A percentile compares a stretch with the other conserved stretches of the same genome.
Conservation (phyloP, 2,888 invertebrate species). For the Ennomos quercinarius region DNA sequence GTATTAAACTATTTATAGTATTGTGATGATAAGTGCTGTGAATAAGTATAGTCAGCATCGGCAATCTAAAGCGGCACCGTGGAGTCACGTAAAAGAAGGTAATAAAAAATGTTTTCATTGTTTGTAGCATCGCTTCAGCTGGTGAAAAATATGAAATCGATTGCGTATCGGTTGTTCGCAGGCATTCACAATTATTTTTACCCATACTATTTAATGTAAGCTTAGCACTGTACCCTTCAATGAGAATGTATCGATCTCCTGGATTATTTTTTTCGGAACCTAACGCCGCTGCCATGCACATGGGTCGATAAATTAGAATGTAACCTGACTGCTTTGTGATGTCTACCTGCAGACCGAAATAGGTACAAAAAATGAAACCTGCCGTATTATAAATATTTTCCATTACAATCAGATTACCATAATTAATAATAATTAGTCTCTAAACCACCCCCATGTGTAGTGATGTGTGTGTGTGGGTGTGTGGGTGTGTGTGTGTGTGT, state of each 20-base stretch:
- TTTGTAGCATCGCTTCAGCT: slow-evolving; percentile 48
- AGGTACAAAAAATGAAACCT: slow-evolving; percentile 19
- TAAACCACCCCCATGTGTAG: too few species aligned
- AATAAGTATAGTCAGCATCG: slow-evolving; percentile 82
- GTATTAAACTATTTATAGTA: slow-evolving; percentile 69
- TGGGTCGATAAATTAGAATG: slow-evolving; percentile 63
- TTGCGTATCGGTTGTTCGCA: neutral
- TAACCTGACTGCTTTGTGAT: slow-evolving; percentile 44
- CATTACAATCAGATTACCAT: too few species aligned
- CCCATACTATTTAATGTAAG: neutral
- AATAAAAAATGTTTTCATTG: slow-evolving; percentile 75
- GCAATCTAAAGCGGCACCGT: slow-evolving; percentile 85
- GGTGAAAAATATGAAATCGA: slow-evolving; percentile 31
- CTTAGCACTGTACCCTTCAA: neutral
- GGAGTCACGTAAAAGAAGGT: slow-evolving; percentile 87
- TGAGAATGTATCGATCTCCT: slow-evolving; percentile 21
- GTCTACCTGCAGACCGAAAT: slow-evolving; percentile 12
- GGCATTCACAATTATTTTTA: slow-evolving; percentile 1
- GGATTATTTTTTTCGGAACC: slow-evolving; percentile 18
- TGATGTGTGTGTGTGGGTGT: too few species aligned
- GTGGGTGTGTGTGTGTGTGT: too few species aligned
- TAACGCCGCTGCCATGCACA: slow-evolving; percentile 50
- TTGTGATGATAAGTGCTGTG: slow-evolving; percentile 86
- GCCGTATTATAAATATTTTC: too few species aligned
- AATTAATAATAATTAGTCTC: too few species aligned